A percentile compares a stretch with the other conserved stretches of the same genome.
phyloP scores from a whole-genome alignment of 92 coral and sea anemone species.

The Diadumene lineata region DNA sequence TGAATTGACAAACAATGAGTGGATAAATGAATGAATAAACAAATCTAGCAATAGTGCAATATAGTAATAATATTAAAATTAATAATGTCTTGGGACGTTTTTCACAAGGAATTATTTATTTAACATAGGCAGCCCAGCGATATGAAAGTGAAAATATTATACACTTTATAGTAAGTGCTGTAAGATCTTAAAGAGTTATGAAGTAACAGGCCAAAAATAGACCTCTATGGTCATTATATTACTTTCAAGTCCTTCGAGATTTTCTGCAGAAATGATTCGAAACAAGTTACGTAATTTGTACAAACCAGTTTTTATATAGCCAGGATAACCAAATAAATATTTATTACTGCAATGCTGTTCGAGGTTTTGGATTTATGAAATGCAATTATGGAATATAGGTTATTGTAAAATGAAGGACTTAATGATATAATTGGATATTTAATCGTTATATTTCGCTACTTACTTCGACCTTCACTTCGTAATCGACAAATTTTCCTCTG shows the following conservation, averaged over 20 bases:
- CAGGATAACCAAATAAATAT: not conserved
- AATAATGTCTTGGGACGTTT: too few species aligned
- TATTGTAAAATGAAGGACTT: too few species aligned
- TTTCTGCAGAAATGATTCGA: not conserved
- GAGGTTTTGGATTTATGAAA: too few species aligned
- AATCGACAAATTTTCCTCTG: constrained; percentile 81
- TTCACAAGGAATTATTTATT: too few species aligned
- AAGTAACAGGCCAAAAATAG: not conserved
- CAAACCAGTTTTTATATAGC: not conserved
- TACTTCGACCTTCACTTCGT: constrained; percentile 85
- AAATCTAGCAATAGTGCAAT: not conserved
- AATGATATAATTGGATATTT: too few species aligned
- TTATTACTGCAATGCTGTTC: too few species aligned
- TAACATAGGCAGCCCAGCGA: not conserved
- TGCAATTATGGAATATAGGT: too few species aligned
- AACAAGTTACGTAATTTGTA: not conserved
- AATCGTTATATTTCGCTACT: constrained; percentile 18
- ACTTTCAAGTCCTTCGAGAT: not conserved
- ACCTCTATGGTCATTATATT: too few species aligned
- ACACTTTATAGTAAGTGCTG: not conserved
- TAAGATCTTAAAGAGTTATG: not conserved
- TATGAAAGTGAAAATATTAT: not conserved
- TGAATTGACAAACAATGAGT: too few species aligned
- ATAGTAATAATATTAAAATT: too few species aligned
- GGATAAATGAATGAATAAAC: not conserved